Evolutionary conservation across 1,140 invertebrate species (phyloP).

Genomic region (Heliconius congener): DNA sequence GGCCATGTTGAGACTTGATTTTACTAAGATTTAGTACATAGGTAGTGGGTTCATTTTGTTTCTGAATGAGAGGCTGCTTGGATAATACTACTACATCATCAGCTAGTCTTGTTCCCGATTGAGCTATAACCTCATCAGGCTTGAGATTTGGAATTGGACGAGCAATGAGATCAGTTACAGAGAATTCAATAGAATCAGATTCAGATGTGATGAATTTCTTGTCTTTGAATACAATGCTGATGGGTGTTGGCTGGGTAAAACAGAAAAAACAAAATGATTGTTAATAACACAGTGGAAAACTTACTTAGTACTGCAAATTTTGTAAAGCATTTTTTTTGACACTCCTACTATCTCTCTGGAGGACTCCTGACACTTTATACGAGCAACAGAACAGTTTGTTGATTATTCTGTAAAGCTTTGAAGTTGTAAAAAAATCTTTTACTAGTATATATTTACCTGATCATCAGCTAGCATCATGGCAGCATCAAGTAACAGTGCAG

Average conservation of each 20-base stretch:
- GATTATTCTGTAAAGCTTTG: too few species aligned
- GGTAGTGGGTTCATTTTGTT: slow-evolving; percentile 83
- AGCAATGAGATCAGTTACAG: slow-evolving; percentile 93
- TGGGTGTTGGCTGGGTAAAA: slow-evolving; percentile 80
- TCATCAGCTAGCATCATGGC: slow-evolving; percentile 85
- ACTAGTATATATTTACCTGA: slow-evolving; percentile 49
- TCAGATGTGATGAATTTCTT: slow-evolving; percentile 87
- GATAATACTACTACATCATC: slow-evolving; percentile 90
- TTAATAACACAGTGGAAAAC: too few species aligned
- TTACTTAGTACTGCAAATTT: too few species aligned
- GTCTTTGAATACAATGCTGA: slow-evolving; percentile 89
- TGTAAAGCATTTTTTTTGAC: too few species aligned
- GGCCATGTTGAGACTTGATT: slow-evolving; percentile 89
- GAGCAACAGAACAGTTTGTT: too few species aligned
- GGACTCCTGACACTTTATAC: too few species aligned
- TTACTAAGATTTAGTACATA: slow-evolving; percentile 91
- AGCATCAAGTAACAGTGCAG: slow-evolving; percentile 89
- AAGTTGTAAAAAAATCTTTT: too few species aligned
- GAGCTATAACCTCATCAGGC: slow-evolving; percentile 86
- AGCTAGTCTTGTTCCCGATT: slow-evolving; percentile 87
- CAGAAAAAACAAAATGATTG: neutral
- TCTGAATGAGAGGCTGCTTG: slow-evolving; percentile 80
- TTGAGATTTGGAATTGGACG: slow-evolving; percentile 83
- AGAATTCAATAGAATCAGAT: slow-evolving; percentile 87
- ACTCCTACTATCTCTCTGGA: too few species aligned